Evolutionary conservation across 2,888 invertebrate species (phyloP), one percentile per base, ranked within the genome.

Genomic region (Tridacna crocea): DNA sequence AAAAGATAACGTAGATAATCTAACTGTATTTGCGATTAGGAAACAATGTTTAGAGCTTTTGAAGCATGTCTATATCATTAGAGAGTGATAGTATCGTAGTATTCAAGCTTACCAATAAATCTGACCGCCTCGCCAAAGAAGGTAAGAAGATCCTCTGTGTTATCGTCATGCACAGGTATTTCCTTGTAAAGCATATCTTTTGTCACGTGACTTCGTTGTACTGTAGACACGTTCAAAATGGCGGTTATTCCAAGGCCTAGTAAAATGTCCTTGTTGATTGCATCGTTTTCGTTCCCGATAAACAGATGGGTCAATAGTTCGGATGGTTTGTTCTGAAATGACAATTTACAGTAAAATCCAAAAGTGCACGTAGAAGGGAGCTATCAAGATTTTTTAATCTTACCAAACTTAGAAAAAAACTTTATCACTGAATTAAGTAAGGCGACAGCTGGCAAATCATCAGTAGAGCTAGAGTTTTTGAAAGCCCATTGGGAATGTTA

Each of bases 61-160:
- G 36, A 36, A 4, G 2, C 36, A 36, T 36, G 36, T 8, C 2
- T 4, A 36, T 36, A 36, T 36, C 36, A 8, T 36, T 36, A 4
- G 36, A 36, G 36, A 36, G 36, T 2, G 36, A 36, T 2, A 36
- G 36, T 36, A 8, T 36, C 8, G 36, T 36, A 8, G 36, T 36
- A 2, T 8, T 36, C 11, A 3, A 55, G 55, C 91, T 88, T 83
- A 94, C 94, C 94, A 47, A 94, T 94, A 85, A 94, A 94, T 22
- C 93, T 89, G 22, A 94, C 93, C 66, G 94, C 94, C 72, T 94
- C 94, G 17, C 90, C 90, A 82, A 95, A 94, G 92, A 94, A 94
- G 0, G 90, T 78, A 10, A 91, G 88, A 24, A 95, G 92, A 75
- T 94, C 94, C 55, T 94, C 93, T 68, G 88, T 90, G 48, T 90